Conservation (phyloP, 2,797 vertebrate genomes). For the Siniperca obscura region DNA sequence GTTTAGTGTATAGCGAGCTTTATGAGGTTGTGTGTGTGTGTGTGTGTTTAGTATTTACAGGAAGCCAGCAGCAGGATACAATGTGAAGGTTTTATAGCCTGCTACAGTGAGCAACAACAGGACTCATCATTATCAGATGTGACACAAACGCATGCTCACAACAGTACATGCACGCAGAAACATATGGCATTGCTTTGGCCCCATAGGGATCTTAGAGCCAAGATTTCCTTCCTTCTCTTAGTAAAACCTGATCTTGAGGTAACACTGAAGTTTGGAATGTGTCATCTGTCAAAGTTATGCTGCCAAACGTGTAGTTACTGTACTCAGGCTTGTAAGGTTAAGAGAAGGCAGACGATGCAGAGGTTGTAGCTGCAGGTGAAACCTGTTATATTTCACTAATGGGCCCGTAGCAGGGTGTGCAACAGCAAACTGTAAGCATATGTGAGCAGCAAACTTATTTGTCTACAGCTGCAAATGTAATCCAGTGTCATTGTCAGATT, state of each 20-base stretch:
- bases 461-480: background rate
- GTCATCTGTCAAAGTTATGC: constrained; percentile 39
- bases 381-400: constrained; percentile 32
- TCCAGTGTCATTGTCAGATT: background rate
- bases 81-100: constrained; percentile 50
- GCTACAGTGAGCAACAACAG: constrained; percentile 46
- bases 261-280: constrained; percentile 47
- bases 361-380: constrained; percentile 34
- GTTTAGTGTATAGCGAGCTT: background rate
- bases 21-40: constrained; percentile 9
- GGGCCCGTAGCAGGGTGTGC: constrained; percentile 11
- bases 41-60: constrained; percentile 24
- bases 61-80: constrained; percentile 52
- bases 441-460: constrained; percentile 20
- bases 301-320: constrained; percentile 32
- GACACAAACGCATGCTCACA: constrained; percentile 8
- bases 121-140: constrained; percentile 57
- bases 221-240: constrained; percentile 34
- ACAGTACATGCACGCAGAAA: background rate
- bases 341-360: background rate
- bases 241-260: constrained; percentile 53
- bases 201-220: constrained; percentile 32
- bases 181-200: constrained; percentile 48
- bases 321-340: constrained; percentile 7
- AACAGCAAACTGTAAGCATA: constrained; percentile 46